phyloP scores from a whole-genome alignment of 2,888 invertebrate genomes.

The Drosophila ezoana region DNA sequence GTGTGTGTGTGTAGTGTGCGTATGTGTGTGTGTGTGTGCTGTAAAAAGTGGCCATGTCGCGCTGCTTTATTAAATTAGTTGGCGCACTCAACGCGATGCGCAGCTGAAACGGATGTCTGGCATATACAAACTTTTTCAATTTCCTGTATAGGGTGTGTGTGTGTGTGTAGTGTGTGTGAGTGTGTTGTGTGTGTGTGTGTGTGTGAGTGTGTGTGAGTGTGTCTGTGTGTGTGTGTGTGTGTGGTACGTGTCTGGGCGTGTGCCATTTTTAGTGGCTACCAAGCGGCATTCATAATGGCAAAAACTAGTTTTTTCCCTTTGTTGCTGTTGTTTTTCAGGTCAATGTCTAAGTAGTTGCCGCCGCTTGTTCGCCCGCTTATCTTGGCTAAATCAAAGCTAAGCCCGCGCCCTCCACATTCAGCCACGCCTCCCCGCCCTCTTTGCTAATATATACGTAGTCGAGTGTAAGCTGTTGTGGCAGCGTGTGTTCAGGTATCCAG shows the following conservation, averaged over 20 bases:
- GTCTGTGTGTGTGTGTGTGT: conserved; percentile 22
- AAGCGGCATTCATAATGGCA: conserved; percentile 42
- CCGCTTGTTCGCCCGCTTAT: conserved; percentile 21
- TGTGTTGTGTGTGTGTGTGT: conserved; percentile 13
- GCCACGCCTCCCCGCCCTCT: neutral
- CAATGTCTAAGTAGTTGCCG: conserved; percentile 30
- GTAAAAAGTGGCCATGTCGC: conserved; percentile 70
- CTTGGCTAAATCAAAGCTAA: conserved; percentile 50
- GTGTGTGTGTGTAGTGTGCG: conserved; percentile 14
- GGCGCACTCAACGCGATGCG: conserved; percentile 62
- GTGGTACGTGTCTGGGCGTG: conserved; percentile 18
- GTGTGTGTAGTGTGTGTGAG: neutral
- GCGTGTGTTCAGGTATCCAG: conserved; percentile 34
- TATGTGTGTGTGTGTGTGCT: conserved; percentile 23
- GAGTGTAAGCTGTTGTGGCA: conserved; percentile 14
- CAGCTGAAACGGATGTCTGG: conserved; percentile 69
- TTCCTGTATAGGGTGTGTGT: conserved; percentile 52
- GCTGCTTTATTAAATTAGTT: conserved; percentile 76
- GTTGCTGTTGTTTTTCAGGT: conserved; percentile 22
- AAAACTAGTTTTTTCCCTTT: conserved; percentile 27
- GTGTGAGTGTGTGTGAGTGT: neutral
- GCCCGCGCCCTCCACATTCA: neutral
- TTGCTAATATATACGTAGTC: conserved; percentile 2
- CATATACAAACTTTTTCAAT: conserved; percentile 76
- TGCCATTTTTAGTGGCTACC: conserved; percentile 46